Evolutionary conservation across 2,888 invertebrate species (phyloP), one percentile per base, ranked within the genome.

Genomic region (Auanema sp.): DNA sequence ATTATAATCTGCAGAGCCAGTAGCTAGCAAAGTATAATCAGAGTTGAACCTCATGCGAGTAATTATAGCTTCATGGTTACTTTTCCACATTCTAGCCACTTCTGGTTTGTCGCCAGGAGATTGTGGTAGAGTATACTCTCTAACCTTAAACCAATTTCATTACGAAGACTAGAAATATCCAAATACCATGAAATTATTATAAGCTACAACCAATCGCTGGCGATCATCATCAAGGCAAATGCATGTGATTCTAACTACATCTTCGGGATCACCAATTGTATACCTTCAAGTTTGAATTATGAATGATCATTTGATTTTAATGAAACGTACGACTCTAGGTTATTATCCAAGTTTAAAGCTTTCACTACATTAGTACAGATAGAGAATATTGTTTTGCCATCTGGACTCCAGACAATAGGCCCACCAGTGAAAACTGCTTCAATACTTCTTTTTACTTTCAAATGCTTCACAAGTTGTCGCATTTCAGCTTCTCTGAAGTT

Each of bases 341-440:
- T 64, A 25, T 78, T 66, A 16, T 69, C 67, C 41, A 79, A 65
- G 61, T 74, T 71, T 23, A 81, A 68, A 16, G 66, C 79, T 64
- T 80, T 81, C 40, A 81, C 73, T 0, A 79, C 64, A 66, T 77
- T 75, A 40, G 72, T 67, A 58, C 80, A 80, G 14, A 79, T 75
- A 16, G 79, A 75, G 60, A 76, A 81, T 18, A 81, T 44, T 43
- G 63, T 63, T 43, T 68, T 62, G 14, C 81, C 79, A 58, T 77
- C 72, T 14, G 68, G 61, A 58, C 70, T 77, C 72, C 80, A 75
- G 59, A 59, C 65, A 1, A 77, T 67, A n/a, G 68, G 65, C 42
- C 81, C 81, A n/a, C 81, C 81, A 0, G 79, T 78, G 60, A 62
- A 75, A 50, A 72, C 60, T n/a, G 70, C 69, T 25, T 68, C 72